phyloP scores from a whole-genome alignment of 1,140 invertebrate species.

The Grapholita molesta region DNA sequence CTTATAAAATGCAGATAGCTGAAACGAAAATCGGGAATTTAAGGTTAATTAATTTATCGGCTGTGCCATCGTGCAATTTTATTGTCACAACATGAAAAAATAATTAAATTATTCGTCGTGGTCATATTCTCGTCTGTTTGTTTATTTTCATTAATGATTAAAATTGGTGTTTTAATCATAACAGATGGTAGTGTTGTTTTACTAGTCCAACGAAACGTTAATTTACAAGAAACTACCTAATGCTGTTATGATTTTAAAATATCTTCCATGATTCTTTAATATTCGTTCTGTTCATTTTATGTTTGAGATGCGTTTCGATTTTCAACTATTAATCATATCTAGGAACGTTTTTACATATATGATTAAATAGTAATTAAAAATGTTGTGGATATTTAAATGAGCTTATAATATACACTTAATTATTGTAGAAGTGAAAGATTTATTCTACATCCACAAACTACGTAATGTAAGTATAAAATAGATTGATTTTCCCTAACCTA shows the following conservation, averaged over 20 bases:
- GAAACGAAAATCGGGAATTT: neutral
- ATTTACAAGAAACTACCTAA: neutral
- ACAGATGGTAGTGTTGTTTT: no score
- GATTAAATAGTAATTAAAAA: neutral
- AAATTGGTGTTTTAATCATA: no score
- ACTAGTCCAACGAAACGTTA: no score
- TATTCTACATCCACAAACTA: slow-evolving; percentile 34
- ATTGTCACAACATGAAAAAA: slow-evolving; percentile 11
- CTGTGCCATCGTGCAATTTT: slow-evolving; percentile 5
- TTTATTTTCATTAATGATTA: neutral
- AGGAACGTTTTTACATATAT: neutral
- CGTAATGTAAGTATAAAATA: slow-evolving; percentile 69
- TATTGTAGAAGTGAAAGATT: slow-evolving; percentile 23
- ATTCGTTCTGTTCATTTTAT: neutral
- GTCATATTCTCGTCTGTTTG: neutral
- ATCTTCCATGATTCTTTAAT: neutral
- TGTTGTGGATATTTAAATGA: slow-evolving; percentile 34
- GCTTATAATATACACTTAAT: slow-evolving; percentile 30
- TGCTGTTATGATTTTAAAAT: neutral
- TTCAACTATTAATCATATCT: neutral
- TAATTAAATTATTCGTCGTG: neutral
- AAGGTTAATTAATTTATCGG: neutral
- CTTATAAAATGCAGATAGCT: neutral
- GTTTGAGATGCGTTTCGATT: neutral
- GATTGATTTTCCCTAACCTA: slow-evolving; percentile 65